Percentiles rank a stretch among this genome's conserved stretches.
Evolutionary conservation across 2,113 vertebrate species (phyloP).

Genomic region (Urocitellus parryii): DNA sequence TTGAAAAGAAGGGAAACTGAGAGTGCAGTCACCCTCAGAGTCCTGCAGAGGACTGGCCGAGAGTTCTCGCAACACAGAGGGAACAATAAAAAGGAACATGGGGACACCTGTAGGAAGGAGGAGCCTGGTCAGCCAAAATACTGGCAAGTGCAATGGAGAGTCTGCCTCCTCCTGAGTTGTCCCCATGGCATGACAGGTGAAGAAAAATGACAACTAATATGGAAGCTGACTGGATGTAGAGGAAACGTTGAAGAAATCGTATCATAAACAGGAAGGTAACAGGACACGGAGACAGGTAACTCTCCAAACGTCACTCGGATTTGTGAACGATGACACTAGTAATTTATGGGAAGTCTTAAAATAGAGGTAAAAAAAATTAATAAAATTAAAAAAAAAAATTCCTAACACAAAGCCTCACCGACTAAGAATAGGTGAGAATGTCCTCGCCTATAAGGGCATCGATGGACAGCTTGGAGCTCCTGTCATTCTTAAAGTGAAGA

Average conservation of each 20-base stretch:
- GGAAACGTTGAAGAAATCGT: background rate
- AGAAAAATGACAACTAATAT: slow-evolving; percentile 7
- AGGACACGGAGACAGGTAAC: background rate
- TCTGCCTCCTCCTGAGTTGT: background rate
- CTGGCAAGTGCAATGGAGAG: background rate
- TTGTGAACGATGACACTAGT: background rate
- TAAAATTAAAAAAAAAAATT: background rate
- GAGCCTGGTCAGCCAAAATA: background rate
- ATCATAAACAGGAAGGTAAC: background rate
- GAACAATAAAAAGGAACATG: background rate
- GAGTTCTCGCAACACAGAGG: background rate
- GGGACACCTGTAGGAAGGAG: background rate
- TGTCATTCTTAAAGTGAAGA: background rate
- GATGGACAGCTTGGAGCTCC: background rate
- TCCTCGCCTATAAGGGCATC: background rate
- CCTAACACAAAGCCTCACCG: background rate
- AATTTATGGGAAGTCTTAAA: background rate
- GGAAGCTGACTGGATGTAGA: background rate
- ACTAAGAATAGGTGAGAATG: background rate
- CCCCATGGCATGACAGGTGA: background rate
- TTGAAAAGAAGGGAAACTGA: background rate
- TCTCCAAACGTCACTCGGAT: background rate
- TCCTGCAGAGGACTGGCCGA: background rate
- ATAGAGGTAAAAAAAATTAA: background rate
- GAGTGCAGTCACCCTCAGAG: background rate